Evolutionary conservation across 2,113 vertebrate species (phyloP), one percentile per base, ranked within the genome.

Genomic region (Empidonax alnorum): DNA sequence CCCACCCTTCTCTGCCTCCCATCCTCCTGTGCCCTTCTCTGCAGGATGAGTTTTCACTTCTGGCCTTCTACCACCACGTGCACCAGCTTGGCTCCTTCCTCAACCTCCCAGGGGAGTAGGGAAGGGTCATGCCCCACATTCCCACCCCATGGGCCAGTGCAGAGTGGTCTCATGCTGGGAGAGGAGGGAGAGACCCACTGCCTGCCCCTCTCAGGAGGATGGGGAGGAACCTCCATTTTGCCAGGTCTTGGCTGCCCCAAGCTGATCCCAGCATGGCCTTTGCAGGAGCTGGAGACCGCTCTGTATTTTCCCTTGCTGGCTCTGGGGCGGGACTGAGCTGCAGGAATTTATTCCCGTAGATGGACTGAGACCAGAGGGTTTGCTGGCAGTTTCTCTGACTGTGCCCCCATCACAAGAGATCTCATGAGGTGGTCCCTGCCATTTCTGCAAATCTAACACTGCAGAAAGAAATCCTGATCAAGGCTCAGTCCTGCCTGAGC

Each of bases 321-420:
- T n/a, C 33, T 4, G 2, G 33, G 44, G 28, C 30, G 37, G 78
- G 83, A 33, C 20, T 25, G 46, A 65, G 21, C 14, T 7, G 5
- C 15, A 20, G 28, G 2, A 2, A 31, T 65, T 75, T 39, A 28
- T 16, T 75, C 44, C 28, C 7, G 1, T 1, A 3, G 62, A 46
- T 6, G 19, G 58, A 47, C 81, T 62, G 58, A 24, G 25, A 30
- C 3, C 1, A 42, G 59, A 67, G 14, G 22, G n/a, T 17, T 33
- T 67, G 30, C 30, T 73, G 59, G 30, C 37, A 33, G 41, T 12
- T 25, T 67, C 53, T 30, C 76, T 50, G 30, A 25, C 28, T 3
- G 1, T 80, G 39, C 1, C 30, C 31, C 23, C 1, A 3, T 24
- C 44, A 31, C 2, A 3, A 49, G 66, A 69, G 49, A 28, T 24